Percentiles rank a stretch among this genome's conserved stretches.
Evolutionary conservation across 2,113 vertebrate species (phyloP).

Genomic region (Desmodus rotundus): DNA sequence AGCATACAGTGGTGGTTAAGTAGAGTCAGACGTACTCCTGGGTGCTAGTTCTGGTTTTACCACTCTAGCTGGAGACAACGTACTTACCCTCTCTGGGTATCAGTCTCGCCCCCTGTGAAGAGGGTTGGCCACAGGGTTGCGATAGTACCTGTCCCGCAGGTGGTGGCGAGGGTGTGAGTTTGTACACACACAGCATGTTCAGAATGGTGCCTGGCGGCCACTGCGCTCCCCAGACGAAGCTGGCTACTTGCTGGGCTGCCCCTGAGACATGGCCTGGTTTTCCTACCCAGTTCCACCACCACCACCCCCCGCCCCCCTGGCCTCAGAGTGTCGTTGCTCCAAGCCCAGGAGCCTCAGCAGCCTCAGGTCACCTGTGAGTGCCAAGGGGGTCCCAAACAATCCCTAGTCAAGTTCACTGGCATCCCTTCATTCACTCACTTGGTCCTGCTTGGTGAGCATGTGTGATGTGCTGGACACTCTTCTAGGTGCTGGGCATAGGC

Average conservation of each 20-base stretch:
- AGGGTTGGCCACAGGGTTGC: not conserved
- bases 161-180: not conserved
- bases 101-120: not conserved
- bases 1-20: not conserved
- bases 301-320: too few relatives aligned
- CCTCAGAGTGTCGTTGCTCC: not conserved
- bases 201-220: not conserved
- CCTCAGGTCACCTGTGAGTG: not conserved
- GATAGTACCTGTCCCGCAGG: not conserved
- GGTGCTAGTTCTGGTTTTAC: not conserved
- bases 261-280: not conserved
- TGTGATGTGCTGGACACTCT: not conserved
- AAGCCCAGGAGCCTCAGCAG: not conserved
- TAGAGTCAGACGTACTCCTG: not conserved
- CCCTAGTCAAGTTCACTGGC: accelerated
- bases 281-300: not conserved
- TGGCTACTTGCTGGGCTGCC: not conserved
- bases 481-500: not conserved
- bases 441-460: not conserved
- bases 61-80: not conserved
- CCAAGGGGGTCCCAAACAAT: not conserved
- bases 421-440: not conserved
- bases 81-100: not conserved
- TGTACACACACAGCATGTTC: too few relatives aligned
- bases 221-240: not conserved